Evolutionary conservation across 1,140 invertebrate genomes (phyloP).

Genomic region (Drepana arcuata): DNA sequence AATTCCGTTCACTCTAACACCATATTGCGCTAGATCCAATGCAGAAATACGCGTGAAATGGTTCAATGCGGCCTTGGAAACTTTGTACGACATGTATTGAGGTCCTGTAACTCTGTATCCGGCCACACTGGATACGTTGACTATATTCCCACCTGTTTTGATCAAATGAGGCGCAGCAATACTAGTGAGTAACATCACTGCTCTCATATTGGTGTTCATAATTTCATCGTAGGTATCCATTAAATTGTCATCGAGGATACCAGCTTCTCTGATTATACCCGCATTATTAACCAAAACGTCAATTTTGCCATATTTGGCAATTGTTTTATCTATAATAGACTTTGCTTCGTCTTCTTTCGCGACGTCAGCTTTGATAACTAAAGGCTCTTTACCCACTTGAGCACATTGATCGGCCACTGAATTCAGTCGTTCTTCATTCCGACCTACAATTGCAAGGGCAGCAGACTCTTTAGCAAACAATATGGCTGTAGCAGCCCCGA

Average conservation of each 20-base stretch:
- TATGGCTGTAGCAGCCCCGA: slow-evolving; percentile 83
- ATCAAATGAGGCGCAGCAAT: slow-evolving; percentile 80
- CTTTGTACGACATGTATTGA: neutral
- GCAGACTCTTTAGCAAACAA: slow-evolving; percentile 82
- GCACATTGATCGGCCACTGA: slow-evolving; percentile 74
- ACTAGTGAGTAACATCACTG: slow-evolving; percentile 79
- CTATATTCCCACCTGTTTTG: slow-evolving; percentile 78
- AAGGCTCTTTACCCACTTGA: slow-evolving; percentile 51
- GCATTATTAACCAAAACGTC: slow-evolving; percentile 83
- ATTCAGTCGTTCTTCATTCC: slow-evolving; percentile 74
- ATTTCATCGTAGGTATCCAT: slow-evolving; percentile 9
- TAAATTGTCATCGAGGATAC: slow-evolving; percentile 56
- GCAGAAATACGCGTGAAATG: neutral
- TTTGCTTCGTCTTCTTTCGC: slow-evolving; percentile 75
- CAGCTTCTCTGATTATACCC: slow-evolving; percentile 48
- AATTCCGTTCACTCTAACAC: slow-evolving; percentile 7
- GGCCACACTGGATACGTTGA: slow-evolving; percentile 83
- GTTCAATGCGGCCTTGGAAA: neutral
- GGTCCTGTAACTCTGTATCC: slow-evolving; percentile 20
- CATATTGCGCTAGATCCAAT: neutral
- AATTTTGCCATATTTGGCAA: slow-evolving; percentile 73
- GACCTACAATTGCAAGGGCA: slow-evolving; percentile 77
- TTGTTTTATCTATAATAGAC: slow-evolving; percentile 73
- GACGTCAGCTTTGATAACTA: slow-evolving; percentile 75
- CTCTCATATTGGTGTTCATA: slow-evolving; percentile 73